Conservation (phyloP, 1,140 invertebrate species). For the Diorhabda elongata region DNA sequence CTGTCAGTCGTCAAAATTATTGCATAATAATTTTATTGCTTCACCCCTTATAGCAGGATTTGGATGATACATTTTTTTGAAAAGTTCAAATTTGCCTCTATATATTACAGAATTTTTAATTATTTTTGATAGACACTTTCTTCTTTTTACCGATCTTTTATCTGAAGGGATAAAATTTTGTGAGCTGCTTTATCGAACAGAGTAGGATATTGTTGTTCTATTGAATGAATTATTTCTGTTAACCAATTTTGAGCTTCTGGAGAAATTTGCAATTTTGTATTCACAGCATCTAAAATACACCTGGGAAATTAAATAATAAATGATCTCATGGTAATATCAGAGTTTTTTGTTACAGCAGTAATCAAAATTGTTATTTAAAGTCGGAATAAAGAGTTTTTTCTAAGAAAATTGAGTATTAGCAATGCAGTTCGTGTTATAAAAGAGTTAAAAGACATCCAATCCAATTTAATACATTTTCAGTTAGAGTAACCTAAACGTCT, state of each 20-base stretch:
- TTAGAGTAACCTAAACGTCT: no score
- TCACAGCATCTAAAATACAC: slow-evolving; percentile 21
- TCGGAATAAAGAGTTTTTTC: no score
- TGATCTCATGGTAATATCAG: no score
- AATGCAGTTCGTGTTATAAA: no score
- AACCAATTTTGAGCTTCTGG: slow-evolving; percentile 30
- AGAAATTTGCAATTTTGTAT: slow-evolving; percentile 26
- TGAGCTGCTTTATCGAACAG: slow-evolving; percentile 59
- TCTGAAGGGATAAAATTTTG: slow-evolving; percentile 27
- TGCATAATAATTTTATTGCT: slow-evolving; percentile 57
- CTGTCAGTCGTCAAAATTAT: slow-evolving; percentile 50
- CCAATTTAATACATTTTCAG: no score
- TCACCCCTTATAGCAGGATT: slow-evolving; percentile 57
- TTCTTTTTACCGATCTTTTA: slow-evolving; percentile 18
- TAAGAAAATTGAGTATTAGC: no score
- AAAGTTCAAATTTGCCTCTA: slow-evolving; percentile 48
- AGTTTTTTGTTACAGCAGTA: no score
- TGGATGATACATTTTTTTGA: slow-evolving; percentile 64
- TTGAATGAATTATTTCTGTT: slow-evolving; percentile 22
- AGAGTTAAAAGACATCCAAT: no score
- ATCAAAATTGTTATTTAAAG: no score
- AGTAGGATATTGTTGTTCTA: slow-evolving; percentile 56
- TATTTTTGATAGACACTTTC: slow-evolving; percentile 30
- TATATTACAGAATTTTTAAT: slow-evolving; percentile 22
- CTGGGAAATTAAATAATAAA: slow-evolving; percentile 21